These are phyloP conservation scores for Fragum whitleyi DNA, from an alignment of 2,888 invertebrate genomes.

Conservation along the genomic window DNA sequence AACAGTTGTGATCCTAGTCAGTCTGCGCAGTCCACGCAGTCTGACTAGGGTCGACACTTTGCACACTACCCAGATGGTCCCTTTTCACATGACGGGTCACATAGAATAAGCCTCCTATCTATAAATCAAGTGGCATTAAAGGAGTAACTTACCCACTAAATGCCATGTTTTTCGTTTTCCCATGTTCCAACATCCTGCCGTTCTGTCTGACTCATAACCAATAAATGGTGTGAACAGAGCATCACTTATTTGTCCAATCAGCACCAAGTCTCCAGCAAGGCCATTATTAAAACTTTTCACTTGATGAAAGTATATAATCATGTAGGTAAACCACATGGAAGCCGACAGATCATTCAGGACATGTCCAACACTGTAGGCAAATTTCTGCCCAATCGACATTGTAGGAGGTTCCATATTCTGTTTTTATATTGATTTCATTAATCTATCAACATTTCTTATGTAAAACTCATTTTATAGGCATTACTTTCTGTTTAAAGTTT, in stretches of 20 bases:
- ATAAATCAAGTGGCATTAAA: too few species aligned
- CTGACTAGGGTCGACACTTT: too few species aligned
- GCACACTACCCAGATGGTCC: too few species aligned
- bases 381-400: constrained; percentile 60
- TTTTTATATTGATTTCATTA: not conserved
- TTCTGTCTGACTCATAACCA: constrained; percentile 93
- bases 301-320: constrained; percentile 92
- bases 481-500: too few species aligned
- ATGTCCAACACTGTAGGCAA: constrained; percentile 90
- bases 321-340: constrained; percentile 97
- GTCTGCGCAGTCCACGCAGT: too few species aligned
- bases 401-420: not conserved
- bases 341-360: constrained; percentile 96
- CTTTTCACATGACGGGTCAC: too few species aligned
- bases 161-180: constrained; percentile 96
- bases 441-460: not conserved
- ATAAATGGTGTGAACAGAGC: constrained; percentile 95
- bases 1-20: too few species aligned
- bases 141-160: constrained; percentile 89
- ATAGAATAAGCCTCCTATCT: too few species aligned
- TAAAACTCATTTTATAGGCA: too few species aligned
- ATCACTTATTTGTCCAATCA: constrained; percentile 93
- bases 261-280: constrained; percentile 86
- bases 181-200: constrained; percentile 88
- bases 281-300: constrained; percentile 85